A percentile compares a stretch with the other conserved stretches of the same genome.
phyloP scores from a whole-genome alignment of 2,888 invertebrate genomes.

The Tholera decimalis region DNA sequence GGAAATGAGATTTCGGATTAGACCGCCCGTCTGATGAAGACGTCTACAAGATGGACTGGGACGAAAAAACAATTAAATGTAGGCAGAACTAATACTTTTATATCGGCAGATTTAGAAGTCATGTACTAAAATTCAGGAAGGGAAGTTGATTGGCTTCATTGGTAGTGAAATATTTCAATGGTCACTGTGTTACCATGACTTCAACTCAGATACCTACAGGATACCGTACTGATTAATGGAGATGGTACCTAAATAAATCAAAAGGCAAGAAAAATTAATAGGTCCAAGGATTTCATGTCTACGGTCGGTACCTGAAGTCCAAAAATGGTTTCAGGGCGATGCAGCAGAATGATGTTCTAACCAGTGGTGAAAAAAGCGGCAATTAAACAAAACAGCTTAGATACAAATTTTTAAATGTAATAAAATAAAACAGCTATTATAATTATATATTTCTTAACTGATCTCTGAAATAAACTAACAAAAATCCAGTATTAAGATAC shows the following conservation, averaged over 20 bases:
- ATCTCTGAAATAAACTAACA: constrained; percentile 3
- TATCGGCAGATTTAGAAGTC: constrained; percentile 7
- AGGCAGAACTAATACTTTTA: constrained; percentile 71
- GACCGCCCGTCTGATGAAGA: constrained; percentile 78
- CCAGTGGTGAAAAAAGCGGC: not conserved
- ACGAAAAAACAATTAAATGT: constrained; percentile 81
- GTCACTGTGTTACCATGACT: not conserved
- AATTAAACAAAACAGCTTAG: not conserved
- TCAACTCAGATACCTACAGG: not conserved
- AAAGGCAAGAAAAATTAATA: not conserved
- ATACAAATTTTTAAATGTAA: no score
- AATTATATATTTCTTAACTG: not conserved
- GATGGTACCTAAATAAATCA: not conserved
- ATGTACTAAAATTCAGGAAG: no score
- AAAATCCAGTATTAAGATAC: not conserved
- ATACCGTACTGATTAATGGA: not conserved
- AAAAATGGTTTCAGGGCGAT: not conserved
- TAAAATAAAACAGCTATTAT: no score
- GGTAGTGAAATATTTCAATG: not conserved
- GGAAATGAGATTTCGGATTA: constrained; percentile 88
- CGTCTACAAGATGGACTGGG: constrained; percentile 73
- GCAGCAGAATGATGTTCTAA: not conserved
- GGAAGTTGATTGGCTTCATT: not conserved
- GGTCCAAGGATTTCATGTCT: not conserved
- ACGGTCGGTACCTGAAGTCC: not conserved